A percentile compares a stretch with the other conserved stretches of the same genome.
Conservation (phyloP, 2,888 invertebrate species). For the Ceramica pisi region DNA sequence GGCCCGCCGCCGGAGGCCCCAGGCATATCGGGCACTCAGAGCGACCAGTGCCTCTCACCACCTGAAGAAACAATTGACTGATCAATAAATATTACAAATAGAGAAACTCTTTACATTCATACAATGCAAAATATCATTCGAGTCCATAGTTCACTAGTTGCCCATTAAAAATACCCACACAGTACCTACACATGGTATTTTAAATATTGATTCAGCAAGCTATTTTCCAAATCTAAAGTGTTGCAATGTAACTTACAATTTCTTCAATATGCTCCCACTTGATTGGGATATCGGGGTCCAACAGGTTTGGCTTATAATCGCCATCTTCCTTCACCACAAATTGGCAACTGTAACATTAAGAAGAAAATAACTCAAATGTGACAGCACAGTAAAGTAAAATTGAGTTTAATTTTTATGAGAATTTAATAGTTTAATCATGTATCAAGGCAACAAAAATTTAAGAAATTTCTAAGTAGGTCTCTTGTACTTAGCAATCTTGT, state of each 20-base stretch:
- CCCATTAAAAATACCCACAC: background rate
- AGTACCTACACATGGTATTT: background rate
- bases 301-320: constrained; percentile 94
- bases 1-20: constrained; percentile 95
- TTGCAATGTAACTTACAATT: constrained; percentile 92
- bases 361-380: background rate
- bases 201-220: background rate
- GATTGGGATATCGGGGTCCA: constrained; percentile 96
- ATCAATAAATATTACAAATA: background rate
- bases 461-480: no score
- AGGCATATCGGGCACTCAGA: constrained; percentile 97
- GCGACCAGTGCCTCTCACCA: constrained; percentile 83
- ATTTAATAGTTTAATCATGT: background rate
- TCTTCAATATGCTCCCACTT: constrained; percentile 98
- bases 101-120: background rate
- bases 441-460: no score
- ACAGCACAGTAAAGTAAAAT: background rate
- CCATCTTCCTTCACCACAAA: constrained; percentile 97
- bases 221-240: background rate
- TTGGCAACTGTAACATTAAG: constrained; percentile 94
- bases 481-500: no score
- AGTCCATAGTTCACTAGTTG: background rate
- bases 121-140: background rate
- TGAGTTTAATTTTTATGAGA: background rate
- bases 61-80: constrained; percentile 67